phyloP scores from a whole-genome alignment of 2,888 invertebrate species.

The Drosophila sordidula region DNA sequence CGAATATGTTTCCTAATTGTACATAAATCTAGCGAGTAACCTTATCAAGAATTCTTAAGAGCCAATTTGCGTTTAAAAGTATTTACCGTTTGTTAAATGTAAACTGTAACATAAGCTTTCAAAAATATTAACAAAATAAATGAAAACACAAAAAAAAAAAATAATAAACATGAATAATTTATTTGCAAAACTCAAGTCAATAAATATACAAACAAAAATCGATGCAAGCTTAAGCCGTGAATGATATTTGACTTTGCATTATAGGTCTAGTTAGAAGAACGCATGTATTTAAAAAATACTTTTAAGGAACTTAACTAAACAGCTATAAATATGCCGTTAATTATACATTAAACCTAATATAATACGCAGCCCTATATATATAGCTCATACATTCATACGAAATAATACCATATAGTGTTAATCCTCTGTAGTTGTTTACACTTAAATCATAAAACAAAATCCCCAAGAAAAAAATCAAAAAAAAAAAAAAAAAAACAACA shows the following conservation, averaged over 20 bases:
- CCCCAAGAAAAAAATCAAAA: conserved; percentile 28
- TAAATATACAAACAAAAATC: conserved; percentile 42
- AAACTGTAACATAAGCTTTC: conserved; percentile 35
- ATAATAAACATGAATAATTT: conserved; percentile 45
- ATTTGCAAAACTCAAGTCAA: conserved; percentile 74
- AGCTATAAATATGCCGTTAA: conserved; percentile 74
- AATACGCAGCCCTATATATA: conserved; percentile 60
- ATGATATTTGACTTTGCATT: conserved; percentile 64
- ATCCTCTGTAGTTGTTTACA: conserved; percentile 81
- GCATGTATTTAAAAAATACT: conserved; percentile 77
- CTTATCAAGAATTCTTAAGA: conserved; percentile 48
- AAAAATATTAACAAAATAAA: conserved; percentile 7
- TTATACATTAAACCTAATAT: conserved; percentile 57
- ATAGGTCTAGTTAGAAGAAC: conserved; percentile 51
- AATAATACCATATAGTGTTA: conserved; percentile 74
- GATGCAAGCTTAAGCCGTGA: conserved; percentile 41
- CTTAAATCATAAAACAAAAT: conserved; percentile 61
- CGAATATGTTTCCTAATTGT: conserved; percentile 77
- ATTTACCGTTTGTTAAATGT: conserved; percentile 42
- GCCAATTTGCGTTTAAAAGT: conserved; percentile 62
- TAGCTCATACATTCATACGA: conserved; percentile 70
- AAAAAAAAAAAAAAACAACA: conserved; percentile 32
- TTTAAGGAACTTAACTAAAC: conserved; percentile 66
- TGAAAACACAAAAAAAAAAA: conserved; percentile 1
- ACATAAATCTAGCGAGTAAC: conserved; percentile 66